Base-by-base conservation (phyloP, 2,797 vertebrate genomes). In the Sebastes variabilis region DNA sequence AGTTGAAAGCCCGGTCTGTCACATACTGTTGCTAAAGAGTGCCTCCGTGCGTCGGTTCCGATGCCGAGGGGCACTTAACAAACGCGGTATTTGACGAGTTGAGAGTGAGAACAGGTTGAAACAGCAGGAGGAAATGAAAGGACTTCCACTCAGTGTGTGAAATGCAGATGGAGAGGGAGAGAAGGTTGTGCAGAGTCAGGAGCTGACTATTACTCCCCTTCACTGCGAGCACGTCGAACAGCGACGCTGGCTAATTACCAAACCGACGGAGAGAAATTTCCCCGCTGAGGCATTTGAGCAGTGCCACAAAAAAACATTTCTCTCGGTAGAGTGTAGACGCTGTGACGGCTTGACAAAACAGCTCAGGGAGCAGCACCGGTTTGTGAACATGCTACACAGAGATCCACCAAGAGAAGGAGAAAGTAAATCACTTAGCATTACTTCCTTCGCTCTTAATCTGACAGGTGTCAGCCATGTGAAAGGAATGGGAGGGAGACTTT, bases 301-400 rank as follows among this genome's bases (percentile, higher is more conserved):
- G 73, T 46, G 14, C 5, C 79, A 84, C 62, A 67, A 71, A 67
- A 71, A 82, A 79, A 76, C 60, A 46, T 22, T 58, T 79, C 74
- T 81, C 77, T 81, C 29, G 1, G 58, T 0, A 13, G 73, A 75
- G 65, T 16, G 70, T 14, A 46, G 83, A 78, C 2, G 32, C 59
- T 16, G 83, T 85, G 89, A 89, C 55, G 60, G 81, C 61, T 87
- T 78, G 77, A 88, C 83, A 80, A 84, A 90, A 77, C 75, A 46
- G 69, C 25, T 66, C n/a, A 8, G 70, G 75, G 67, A 77, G 67
- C 72, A 29, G 58, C n/a, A 12, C 22, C 42, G 34, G 73, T 61
- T 81, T 72, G 86, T 71, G 82, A 76, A 82, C 58, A 69, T 13
- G 46, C 66, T 46, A 82, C 75, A 25, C 13, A 4, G 46, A 65